phyloP scores from a whole-genome alignment of 2,888 invertebrate species.

The Drosophila testacea region DNA sequence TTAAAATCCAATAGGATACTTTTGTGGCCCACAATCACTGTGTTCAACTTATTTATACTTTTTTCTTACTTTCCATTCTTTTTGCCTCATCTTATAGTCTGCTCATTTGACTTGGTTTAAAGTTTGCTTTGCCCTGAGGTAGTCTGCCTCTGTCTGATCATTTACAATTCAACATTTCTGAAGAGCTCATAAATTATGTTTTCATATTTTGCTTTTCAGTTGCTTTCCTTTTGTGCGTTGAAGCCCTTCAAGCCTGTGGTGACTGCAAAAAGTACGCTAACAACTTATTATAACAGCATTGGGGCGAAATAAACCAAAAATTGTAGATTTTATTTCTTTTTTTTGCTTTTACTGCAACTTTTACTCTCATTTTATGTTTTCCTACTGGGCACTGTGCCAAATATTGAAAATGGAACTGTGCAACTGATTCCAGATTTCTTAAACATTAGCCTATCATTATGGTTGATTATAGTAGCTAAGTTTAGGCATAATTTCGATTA shows the following conservation, averaged over 20 bases:
- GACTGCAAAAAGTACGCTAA: conserved; percentile 62
- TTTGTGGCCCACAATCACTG: conserved; percentile 34
- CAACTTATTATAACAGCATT: conserved; percentile 71
- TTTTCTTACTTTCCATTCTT: conserved; percentile 3
- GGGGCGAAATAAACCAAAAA: conserved; percentile 42
- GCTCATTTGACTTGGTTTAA: conserved; percentile 50
- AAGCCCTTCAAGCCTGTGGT: conserved; percentile 21
- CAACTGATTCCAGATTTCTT: neutral
- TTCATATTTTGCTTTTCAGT: conserved; percentile 54
- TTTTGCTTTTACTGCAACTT: conserved; percentile 14
- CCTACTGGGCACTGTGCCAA: conserved; percentile 23
- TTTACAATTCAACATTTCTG: conserved; percentile 77
- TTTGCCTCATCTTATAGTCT: conserved; percentile 12
- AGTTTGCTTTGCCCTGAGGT: conserved; percentile 25
- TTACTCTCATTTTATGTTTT: neutral
- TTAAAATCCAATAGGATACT: conserved; percentile 28
- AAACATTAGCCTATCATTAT: conserved; percentile 4
- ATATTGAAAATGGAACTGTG: neutral
- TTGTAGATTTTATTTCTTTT: neutral
- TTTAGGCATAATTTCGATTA: conserved; percentile 23
- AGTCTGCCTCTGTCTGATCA: conserved; percentile 49
- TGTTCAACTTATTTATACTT: conserved; percentile 14
- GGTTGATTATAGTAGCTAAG: conserved; percentile 1
- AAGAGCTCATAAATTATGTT: conserved; percentile 72
- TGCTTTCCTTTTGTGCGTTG: conserved; percentile 21